These are phyloP conservation scores for Lutraria lutraria DNA, from an alignment of 2,888 invertebrate genomes.

Conservation along the genomic window DNA sequence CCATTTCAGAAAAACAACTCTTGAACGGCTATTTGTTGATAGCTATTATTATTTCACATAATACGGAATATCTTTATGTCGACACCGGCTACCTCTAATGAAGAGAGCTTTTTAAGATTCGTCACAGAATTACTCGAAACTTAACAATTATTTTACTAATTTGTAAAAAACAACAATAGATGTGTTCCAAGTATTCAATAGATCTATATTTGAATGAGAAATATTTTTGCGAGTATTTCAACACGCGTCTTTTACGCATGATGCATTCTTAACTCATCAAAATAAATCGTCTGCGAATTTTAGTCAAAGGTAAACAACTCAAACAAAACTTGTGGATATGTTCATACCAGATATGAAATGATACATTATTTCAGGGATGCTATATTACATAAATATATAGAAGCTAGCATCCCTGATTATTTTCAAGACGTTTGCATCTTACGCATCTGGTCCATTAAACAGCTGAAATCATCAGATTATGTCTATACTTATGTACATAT, in stretches of 20 bases:
- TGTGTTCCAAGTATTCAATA: neutral
- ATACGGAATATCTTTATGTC: neutral
- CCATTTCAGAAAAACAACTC: neutral
- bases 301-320: slow-evolving; percentile 1
- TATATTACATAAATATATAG: too few species aligned
- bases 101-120: neutral
- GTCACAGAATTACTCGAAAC: neutral
- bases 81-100: neutral
- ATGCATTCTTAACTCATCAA: neutral
- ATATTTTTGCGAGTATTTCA: neutral
- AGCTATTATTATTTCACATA: neutral
- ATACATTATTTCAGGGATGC: too few species aligned
- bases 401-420: too few species aligned
- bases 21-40: neutral
- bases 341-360: too few species aligned
- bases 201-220: too few species aligned
- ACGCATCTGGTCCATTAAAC: too few species aligned
- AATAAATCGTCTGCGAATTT: neutral
- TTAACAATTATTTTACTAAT: neutral
- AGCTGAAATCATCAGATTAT: too few species aligned
- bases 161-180: neutral
- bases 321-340: neutral
- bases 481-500: too few species aligned
- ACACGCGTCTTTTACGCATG: neutral
- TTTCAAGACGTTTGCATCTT: too few species aligned